A percentile compares a stretch with the other conserved stretches of the same genome.
Conservation (phyloP, 2,113 vertebrate species). For the Pao palembangensis region DNA sequence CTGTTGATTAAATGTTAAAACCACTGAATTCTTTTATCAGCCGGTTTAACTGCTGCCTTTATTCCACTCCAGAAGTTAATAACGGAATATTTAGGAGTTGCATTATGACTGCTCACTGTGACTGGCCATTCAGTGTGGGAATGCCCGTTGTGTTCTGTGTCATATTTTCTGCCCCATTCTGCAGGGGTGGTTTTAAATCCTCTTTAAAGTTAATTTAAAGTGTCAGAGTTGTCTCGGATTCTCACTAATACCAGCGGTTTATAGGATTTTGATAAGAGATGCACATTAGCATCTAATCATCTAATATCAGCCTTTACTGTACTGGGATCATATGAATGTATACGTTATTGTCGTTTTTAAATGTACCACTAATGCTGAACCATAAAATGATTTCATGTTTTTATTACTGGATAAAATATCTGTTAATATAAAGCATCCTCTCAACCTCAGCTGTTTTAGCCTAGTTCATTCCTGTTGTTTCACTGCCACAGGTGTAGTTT, state of each 20-base stretch:
- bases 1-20: neutral
- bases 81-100: conserved; percentile 19
- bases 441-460: too few relatives aligned
- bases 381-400: conserved; percentile 60
- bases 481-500: conserved; percentile 34
- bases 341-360: neutral
- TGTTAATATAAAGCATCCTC: too few relatives aligned
- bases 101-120: neutral
- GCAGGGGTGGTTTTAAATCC: neutral
- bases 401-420: conserved; percentile 46
- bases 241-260: too few relatives aligned
- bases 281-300: neutral
- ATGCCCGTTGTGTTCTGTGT: neutral
- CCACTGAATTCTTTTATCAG: conserved; percentile 7
- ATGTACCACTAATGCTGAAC: conserved; percentile 18
- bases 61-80: conserved; percentile 14
- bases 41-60: conserved; percentile 25
- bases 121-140: neutral
- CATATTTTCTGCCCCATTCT: conserved; percentile 3
- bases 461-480: too few relatives aligned
- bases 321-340: neutral
- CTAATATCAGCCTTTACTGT: neutral
- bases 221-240: neutral
- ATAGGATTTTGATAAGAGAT: too few relatives aligned
- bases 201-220: neutral